Conservation (phyloP, 2,888 invertebrate genomes). For the Trichogramma dendrolimi region DNA sequence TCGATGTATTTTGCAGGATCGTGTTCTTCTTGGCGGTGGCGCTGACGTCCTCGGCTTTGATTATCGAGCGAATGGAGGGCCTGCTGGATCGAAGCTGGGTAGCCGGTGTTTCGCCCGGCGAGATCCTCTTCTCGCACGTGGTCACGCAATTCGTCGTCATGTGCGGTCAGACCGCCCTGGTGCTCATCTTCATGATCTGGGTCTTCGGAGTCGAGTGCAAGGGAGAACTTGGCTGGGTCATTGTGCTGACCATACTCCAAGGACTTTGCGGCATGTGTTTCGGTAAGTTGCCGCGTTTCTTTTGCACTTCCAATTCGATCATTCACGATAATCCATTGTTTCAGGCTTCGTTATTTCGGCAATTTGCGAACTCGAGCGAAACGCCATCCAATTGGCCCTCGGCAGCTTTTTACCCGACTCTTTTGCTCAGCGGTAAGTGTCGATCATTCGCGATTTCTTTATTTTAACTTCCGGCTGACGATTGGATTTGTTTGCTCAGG, state of each 20-base stretch:
- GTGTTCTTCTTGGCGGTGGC: conserved; percentile 96
- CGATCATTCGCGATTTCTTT: no score
- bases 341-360: conserved; percentile 83
- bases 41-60: conserved; percentile 84
- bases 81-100: conserved; percentile 89
- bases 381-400: conserved; percentile 87
- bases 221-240: conserved; percentile 80
- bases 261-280: conserved; percentile 95
- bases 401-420: conserved; percentile 94
- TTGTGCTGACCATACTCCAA: conserved; percentile 81
- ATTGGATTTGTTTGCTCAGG: conserved; percentile 52
- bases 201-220: conserved; percentile 87
- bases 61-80: conserved; percentile 88
- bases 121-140: conserved; percentile 90
- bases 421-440: conserved; percentile 71
- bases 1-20: conserved; percentile 61
- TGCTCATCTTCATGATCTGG: conserved; percentile 85
- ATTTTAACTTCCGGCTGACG: neutral
- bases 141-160: conserved; percentile 92
- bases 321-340: conserved; percentile 22
- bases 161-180: conserved; percentile 88
- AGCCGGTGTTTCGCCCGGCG: conserved; percentile 85
- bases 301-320: neutral
- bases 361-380: conserved; percentile 84
- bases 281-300: conserved; percentile 56